Evolutionary conservation across 2,797 vertebrate genomes (phyloP), one percentile per base, ranked within the genome.

Genomic region (Jordanella pulchra): DNA sequence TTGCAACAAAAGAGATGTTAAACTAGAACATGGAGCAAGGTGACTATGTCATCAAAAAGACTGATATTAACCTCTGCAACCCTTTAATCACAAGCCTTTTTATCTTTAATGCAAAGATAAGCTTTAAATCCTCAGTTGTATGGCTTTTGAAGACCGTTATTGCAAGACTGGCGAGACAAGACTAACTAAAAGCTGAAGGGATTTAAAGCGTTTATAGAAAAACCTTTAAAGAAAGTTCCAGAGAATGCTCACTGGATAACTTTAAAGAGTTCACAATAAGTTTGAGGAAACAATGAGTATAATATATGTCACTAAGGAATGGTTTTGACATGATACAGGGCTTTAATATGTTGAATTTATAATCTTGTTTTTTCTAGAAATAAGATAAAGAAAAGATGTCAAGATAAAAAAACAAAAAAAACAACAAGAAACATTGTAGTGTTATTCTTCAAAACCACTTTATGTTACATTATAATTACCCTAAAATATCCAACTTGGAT

Each of bases 151-250:
- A 79, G 69, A 54, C 69, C 56, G 14, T 48, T 71, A 55, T 76
- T 78, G 78, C 76, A 78, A 73, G 60, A 0, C n/a, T 30, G n/a
- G 9, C 13, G 1, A 23, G 55, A 45, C 4, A 39, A 67, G 48
- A 74, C 30, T 53, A 75, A 84, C 80, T 71, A 27, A 42, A 64
- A 70, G 78, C 13, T 0, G 66, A 70, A 54, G 73, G 80, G 75
- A 27, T 76, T 81, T 67, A 67, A 75, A 75, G 70, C 39, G 48
- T 63, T 55, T 32, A 72, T 78, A 51, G 42, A 64, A 71, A 78
- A 79, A 67, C 65, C 73, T 35, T 27, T 54, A 68, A 51, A 66
- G 27, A 0, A 3, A 47, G 67, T 5, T 7, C 32, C 7, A 53
- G 39, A 18, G 28, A 72, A 61, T 47, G 18, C 18, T 53, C 48